Conservation (phyloP, 1,140 invertebrate species). For the Drosophila parvula region DNA sequence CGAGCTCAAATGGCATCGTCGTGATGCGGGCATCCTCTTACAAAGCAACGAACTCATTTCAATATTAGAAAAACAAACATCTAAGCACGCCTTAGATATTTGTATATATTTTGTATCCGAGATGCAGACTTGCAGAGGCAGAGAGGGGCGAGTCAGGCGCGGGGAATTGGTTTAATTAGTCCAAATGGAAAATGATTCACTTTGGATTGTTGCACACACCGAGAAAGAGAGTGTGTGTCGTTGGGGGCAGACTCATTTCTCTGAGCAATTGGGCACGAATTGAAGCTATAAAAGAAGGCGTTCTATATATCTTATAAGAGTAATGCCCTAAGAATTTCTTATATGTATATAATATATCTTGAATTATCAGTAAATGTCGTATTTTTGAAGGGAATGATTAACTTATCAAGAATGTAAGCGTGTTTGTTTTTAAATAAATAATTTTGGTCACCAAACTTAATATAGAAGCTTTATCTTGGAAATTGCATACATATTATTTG, state of each 20-base stretch:
- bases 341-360: too few relatives aligned
- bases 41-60: constrained; percentile 64
- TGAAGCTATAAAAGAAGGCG: not conserved
- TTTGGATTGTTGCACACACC: not conserved
- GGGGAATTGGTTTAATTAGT: constrained; percentile 45
- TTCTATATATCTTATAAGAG: not conserved
- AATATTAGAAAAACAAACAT: constrained; percentile 44
- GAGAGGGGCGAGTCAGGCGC: not conserved
- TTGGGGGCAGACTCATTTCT: constrained; percentile 20
- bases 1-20: constrained; percentile 36
- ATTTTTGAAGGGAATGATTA: not conserved
- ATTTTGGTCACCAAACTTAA: not conserved
- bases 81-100: not conserved
- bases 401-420: not conserved
- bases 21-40: constrained; percentile 55
- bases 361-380: not conserved
- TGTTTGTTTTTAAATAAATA: not conserved
- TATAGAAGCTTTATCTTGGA: not conserved
- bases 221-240: not conserved
- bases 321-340: too few relatives aligned
- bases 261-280: not conserved
- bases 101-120: not conserved
- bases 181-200: constrained; percentile 49
- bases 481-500: not conserved
- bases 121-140: not conserved